These are phyloP conservation scores for Girardinus metallicus DNA, from an alignment of 2,797 vertebrate genomes.

Conservation along the genomic window DNA sequence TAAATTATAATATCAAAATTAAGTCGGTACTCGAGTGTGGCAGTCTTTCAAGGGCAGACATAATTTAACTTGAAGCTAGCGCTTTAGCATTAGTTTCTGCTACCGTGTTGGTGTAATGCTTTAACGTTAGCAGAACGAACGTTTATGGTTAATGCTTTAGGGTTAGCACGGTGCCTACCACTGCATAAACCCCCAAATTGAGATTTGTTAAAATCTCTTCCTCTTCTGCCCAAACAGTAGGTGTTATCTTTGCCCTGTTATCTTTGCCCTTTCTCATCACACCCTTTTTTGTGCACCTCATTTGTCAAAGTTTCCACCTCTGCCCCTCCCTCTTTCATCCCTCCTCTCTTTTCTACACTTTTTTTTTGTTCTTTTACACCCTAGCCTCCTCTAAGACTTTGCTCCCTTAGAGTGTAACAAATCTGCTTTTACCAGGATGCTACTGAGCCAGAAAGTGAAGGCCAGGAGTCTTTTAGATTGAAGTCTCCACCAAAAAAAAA, in stretches of 20 bases:
- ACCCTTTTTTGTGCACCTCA: conserved; percentile 17
- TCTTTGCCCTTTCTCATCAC: background rate
- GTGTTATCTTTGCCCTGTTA: background rate
- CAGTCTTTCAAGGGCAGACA: background rate
- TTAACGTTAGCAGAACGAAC: background rate
- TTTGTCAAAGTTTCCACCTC: conserved; percentile 15
- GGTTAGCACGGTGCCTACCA: background rate
- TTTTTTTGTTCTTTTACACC: conserved; percentile 2
- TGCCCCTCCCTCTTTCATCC: background rate
- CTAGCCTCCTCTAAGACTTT: conserved; percentile 36
- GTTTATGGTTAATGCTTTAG: background rate
- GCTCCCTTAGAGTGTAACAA: conserved; percentile 56
- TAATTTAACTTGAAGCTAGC: background rate
- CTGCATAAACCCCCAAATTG: no score
- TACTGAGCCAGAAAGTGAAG: conserved; percentile 22
- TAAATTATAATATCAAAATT: background rate
- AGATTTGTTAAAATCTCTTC: background rate
- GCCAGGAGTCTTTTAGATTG: conserved; percentile 47
- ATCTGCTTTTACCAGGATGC: conserved; percentile 43
- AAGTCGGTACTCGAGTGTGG: background rate
- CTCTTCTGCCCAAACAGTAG: background rate
- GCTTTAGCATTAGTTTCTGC: background rate
- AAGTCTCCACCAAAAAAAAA: conserved; percentile 26
- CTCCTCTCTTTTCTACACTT: conserved; percentile 11
- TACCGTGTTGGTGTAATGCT: background rate